Conservation (phyloP, 1,140 invertebrate genomes). For the Thaumetopoea pityocampa region DNA sequence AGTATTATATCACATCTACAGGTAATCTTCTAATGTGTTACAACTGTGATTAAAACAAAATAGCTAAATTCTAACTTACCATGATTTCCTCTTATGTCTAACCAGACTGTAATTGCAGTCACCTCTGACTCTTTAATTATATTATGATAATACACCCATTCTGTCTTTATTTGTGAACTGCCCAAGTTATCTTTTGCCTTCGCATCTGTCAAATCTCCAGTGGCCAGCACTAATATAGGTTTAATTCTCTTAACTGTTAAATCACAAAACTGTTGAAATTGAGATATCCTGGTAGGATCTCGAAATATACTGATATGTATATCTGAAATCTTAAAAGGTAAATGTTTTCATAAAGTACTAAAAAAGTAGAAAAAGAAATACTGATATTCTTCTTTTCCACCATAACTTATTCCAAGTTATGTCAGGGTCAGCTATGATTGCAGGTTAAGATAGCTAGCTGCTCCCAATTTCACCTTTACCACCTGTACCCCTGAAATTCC, state of each 20-base stretch:
- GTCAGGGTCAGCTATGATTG: too few relatives aligned
- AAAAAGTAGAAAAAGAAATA: not conserved
- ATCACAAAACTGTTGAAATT: conserved; percentile 89
- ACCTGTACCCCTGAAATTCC: too few relatives aligned
- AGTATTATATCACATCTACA: too few relatives aligned
- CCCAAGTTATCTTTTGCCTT: conserved; percentile 87
- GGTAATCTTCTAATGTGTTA: too few relatives aligned
- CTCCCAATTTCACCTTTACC: too few relatives aligned
- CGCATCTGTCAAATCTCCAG: conserved; percentile 94
- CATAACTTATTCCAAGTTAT: too few relatives aligned
- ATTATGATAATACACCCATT: conserved; percentile 90
- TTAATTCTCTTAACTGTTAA: conserved; percentile 84
- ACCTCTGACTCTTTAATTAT: conserved; percentile 83
- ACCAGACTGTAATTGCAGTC: conserved; percentile 84
- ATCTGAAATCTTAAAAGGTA: conserved; percentile 85
- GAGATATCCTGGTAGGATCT: conserved; percentile 83
- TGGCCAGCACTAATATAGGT: conserved; percentile 88
- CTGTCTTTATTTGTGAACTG: conserved; percentile 87
- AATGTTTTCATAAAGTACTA: not conserved
- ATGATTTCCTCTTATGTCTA: conserved; percentile 97
- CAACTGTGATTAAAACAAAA: not conserved
- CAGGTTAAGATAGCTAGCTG: too few relatives aligned
- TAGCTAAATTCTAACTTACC: conserved; percentile 78
- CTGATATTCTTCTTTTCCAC: too few relatives aligned
- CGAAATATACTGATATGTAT: conserved; percentile 92